phyloP scores from a whole-genome alignment of 2,113 vertebrate genomes.

The Paraplagusia blochii region DNA sequence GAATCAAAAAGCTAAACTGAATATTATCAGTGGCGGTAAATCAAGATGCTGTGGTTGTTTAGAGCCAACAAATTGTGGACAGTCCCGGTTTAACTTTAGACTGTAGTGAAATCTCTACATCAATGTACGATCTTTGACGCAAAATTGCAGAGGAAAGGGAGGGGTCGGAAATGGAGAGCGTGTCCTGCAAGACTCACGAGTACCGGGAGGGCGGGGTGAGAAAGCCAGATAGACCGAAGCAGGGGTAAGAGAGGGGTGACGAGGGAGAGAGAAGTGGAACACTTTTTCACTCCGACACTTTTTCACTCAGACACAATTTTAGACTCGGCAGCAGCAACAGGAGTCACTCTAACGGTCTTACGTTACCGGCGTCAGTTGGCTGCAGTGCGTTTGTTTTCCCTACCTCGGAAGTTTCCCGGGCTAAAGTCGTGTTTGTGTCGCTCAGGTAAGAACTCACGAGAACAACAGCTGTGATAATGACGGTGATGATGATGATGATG shows the following conservation, averaged over 20 bases:
- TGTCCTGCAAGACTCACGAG: constrained; percentile 44
- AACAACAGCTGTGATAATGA: no score
- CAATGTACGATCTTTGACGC: constrained; percentile 39
- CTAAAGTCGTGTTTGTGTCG: no score
- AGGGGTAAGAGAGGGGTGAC: not conserved
- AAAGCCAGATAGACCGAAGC: no score
- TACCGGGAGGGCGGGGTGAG: not conserved
- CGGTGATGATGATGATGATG: not conserved
- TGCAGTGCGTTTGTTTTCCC: not conserved
- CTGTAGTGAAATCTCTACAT: no score
- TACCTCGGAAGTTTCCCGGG: not conserved
- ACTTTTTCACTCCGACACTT: not conserved
- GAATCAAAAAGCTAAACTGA: no score
- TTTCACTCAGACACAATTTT: constrained; percentile 10
- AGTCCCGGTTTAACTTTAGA: no score
- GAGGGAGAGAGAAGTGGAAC: not conserved
- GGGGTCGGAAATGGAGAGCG: constrained; percentile 53
- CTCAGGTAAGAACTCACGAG: no score
- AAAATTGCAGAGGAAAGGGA: constrained; percentile 22
- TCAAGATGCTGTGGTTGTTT: no score
- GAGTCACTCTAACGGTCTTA: not conserved
- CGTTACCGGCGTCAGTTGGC: no score
- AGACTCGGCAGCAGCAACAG: not conserved
- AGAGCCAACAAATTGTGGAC: no score
- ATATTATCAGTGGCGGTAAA: no score